Base-by-base conservation (phyloP, 30 jellyfish, hydroid and myxozoan species). In the Clytia hemisphaerica region DNA sequence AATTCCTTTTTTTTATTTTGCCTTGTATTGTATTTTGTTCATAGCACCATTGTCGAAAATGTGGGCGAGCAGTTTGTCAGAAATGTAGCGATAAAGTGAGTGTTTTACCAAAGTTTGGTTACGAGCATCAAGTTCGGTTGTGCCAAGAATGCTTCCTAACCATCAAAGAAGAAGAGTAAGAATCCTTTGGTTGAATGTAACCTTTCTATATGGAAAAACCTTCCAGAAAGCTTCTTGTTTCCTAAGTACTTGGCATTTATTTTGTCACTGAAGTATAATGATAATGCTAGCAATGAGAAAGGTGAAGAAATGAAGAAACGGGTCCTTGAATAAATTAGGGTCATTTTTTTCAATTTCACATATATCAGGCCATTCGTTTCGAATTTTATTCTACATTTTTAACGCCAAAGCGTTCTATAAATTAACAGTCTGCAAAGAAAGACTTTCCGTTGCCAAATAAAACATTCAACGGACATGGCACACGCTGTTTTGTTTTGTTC, bases 21-120 rank as follows among this genome's bases (percentile, higher is more conserved):
- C n/a, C n/a, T n/a, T n/a, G n/a, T n/a, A n/a, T n/a, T 76, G 6
- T 45, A 14, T 33, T 33, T 77, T 35, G 5, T 37, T 74, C 45
- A 33, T 36, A 89, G 98, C 98, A 89, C 58, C 98, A 89, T 57
- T 89, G 98, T 45, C 67, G 98, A 34, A 73, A 67, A 44, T 89
- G 98, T 48, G 98, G 98, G 1, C 80, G 98, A 26, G 98, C 98
- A 26, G 98, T 89, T 19, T 89, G 98, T 61, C 66, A 58, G 46
- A 89, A 89, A 48, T 89, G 98, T 92, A 89, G 98, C 49, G 84
- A 75, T 2, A 57, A 60, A 27, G 27, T 80, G 16, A 80, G 95
- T 16, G 84, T 78, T 5, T 62, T 89, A 18, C 98, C 98, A 0
- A 49, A 63, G 74, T 83, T 71, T 70, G 98, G 98, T 3, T 89